Percentiles rank a stretch among this genome's conserved stretches.
Conservation (phyloP, 23 tunicate genomes). For the Halocynthia aurantium region DNA sequence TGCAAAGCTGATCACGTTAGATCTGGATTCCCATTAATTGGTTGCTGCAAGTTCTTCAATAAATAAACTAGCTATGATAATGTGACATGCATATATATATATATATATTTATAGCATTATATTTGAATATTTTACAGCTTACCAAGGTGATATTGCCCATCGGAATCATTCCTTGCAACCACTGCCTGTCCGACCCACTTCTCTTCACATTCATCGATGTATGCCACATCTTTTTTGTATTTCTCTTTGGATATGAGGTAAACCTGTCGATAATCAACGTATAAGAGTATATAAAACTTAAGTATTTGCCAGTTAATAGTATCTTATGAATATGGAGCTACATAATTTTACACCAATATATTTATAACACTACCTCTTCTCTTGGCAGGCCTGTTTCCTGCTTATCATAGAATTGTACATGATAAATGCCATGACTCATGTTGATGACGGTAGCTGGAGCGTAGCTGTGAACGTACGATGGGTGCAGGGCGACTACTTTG, state of each 20-base stretch:
- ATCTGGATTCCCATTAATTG: not conserved
- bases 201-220: conserved; percentile 44
- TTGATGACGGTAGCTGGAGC: conserved; percentile 48
- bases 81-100: not conserved
- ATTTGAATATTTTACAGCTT: not conserved
- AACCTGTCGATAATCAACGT: conserved; percentile 23
- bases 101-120: not conserved
- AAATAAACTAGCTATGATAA: not conserved
- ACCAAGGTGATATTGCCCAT: conserved; percentile 89
- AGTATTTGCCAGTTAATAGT: not conserved
- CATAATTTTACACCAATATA: too few species aligned
- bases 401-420: conserved; percentile 53
- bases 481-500: conserved; percentile 47
- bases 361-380: conserved; percentile 36
- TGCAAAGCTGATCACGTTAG: not conserved
- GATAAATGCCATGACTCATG: conserved; percentile 23
- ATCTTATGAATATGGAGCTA: not conserved
- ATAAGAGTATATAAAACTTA: not conserved
- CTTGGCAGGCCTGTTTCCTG: conserved; percentile 39
- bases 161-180: conserved; percentile 61
- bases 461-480: conserved; percentile 42
- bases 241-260: conserved; percentile 31
- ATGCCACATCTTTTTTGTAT: conserved; percentile 35
- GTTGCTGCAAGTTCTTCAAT: not conserved
- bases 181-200: conserved; percentile 80